Percentiles rank a stretch among this genome's conserved stretches.
phyloP scores from a whole-genome alignment of 2,888 invertebrate genomes.

The Schrankia costaestrigalis region DNA sequence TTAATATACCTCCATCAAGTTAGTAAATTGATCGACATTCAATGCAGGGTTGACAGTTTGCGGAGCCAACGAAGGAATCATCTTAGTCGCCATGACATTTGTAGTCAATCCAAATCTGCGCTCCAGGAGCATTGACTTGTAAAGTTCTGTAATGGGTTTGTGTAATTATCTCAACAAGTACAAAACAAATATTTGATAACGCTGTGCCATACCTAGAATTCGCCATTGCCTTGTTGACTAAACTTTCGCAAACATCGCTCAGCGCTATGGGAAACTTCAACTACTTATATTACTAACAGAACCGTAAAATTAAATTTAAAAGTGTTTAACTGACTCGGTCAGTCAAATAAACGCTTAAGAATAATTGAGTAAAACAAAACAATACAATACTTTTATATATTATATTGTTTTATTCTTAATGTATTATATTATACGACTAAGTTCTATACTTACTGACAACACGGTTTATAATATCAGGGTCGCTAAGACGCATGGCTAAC shows the following conservation, averaged over 20 bases:
- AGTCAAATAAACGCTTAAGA: background rate
- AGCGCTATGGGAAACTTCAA: conserved; percentile 11
- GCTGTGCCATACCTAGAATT: conserved; percentile 7
- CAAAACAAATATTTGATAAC: background rate
- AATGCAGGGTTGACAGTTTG: conserved; percentile 91
- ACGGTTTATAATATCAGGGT: conserved; percentile 93
- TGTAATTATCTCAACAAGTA: conserved; percentile 13
- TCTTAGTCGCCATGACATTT: conserved; percentile 94
- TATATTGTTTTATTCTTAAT: background rate
- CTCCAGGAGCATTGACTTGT: conserved; percentile 93
- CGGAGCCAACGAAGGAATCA: conserved; percentile 95
- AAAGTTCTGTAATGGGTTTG: conserved; percentile 86
- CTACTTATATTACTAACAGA: background rate
- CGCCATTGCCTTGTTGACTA: conserved; percentile 11
- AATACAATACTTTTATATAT: background rate
- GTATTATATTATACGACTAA: conserved; percentile 3
- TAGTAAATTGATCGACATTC: conserved; percentile 61
- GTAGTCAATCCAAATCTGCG: conserved; percentile 94
- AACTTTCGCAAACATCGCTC: conserved; percentile 18
- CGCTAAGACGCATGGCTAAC: conserved; percentile 90
- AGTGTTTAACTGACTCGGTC: background rate
- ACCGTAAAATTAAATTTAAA: background rate
- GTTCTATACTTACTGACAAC: conserved; percentile 94
- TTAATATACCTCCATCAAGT: conserved; percentile 64
- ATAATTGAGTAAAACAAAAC: background rate